A percentile compares a stretch with the other conserved stretches of the same genome.
These are phyloP conservation scores for Amblyopsis rosae DNA, from an alignment of 2,113 vertebrate genomes.

Conservation along the genomic window DNA sequence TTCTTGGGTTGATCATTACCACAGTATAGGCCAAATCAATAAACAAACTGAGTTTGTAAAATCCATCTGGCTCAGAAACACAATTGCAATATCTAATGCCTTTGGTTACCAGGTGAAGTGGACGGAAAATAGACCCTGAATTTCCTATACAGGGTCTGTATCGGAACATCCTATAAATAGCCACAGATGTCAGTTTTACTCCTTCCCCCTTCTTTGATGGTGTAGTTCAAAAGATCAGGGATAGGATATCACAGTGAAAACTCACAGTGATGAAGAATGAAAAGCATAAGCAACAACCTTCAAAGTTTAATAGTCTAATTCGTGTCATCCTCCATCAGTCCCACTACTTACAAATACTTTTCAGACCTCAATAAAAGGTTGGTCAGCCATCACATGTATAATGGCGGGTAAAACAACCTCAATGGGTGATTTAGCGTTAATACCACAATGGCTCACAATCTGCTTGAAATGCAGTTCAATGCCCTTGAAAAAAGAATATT, in stretches of 20 bases:
- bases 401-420: no score
- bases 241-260: conserved; percentile 61
- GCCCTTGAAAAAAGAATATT: no score
- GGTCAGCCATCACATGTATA: no score
- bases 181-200: conserved; percentile 7
- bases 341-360: no score
- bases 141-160: conserved; percentile 15
- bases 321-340: no score
- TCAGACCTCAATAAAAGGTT: no score
- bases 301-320: background rate
- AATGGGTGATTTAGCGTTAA: no score
- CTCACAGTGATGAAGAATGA: background rate
- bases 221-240: conserved; percentile 23
- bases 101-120: conserved; percentile 1
- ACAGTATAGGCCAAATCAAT: background rate
- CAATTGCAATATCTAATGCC: background rate
- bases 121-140: conserved; percentile 1
- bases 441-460: no score
- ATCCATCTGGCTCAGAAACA: no score
- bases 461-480: no score
- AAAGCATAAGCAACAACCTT: no score
- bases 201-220: conserved; percentile 6
- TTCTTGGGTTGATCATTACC: conserved; percentile 5
- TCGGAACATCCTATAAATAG: conserved; percentile 35
- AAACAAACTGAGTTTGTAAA: background rate